phyloP scores from a whole-genome alignment of 2,113 vertebrate species.

The Neofelis nebulosa region DNA sequence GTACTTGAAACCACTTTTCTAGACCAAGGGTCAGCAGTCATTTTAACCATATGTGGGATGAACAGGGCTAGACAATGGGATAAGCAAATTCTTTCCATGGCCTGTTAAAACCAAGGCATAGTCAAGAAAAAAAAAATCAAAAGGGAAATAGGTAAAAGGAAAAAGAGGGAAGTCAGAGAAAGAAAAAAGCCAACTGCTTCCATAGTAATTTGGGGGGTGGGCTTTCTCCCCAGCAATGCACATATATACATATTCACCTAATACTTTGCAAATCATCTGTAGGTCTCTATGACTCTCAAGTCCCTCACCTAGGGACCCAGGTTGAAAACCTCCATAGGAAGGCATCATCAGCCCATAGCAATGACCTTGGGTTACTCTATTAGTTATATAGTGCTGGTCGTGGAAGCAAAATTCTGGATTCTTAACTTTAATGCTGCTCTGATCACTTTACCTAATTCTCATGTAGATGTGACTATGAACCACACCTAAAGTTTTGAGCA shows the following conservation, averaged over 20 bases:
- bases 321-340: background rate
- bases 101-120: background rate
- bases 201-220: background rate
- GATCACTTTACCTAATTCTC: background rate
- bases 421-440: background rate
- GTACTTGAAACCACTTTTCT: conserved; percentile 1
- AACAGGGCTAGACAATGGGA: background rate
- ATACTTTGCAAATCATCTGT: background rate
- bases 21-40: background rate
- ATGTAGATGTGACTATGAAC: background rate
- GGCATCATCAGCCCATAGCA: background rate
- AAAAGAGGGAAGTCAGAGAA: background rate
- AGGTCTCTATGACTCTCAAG: no score
- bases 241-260: background rate
- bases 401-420: background rate
- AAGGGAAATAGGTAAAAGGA: background rate
- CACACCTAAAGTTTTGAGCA: background rate
- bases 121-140: background rate
- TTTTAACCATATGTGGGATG: background rate
- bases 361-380: background rate
- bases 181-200: background rate
- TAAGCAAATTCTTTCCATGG: background rate
- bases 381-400: no score
- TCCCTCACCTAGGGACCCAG: background rate
- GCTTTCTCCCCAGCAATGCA: background rate